Evolutionary conservation across 2,113 vertebrate genomes (phyloP).

Genomic region (Sisor rabdophorus): DNA sequence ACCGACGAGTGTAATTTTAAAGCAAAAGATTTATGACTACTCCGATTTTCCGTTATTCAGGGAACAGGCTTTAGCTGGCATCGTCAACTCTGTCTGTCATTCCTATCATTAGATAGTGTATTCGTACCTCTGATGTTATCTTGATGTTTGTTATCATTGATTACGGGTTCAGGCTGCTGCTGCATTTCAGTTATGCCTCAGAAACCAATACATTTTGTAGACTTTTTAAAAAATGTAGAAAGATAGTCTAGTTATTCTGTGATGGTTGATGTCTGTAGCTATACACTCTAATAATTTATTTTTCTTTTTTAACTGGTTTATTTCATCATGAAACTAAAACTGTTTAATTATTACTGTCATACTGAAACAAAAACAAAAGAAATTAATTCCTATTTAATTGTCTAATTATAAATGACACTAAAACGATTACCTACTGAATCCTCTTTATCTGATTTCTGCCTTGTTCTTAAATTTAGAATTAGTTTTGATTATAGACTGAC

Average conservation of each 20-base stretch:
- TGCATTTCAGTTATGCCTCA: constrained; percentile 43
- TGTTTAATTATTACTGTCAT: constrained; percentile 21
- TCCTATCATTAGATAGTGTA: neutral
- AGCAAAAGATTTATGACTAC: constrained; percentile 14
- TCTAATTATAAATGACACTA: constrained; percentile 46
- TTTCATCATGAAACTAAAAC: constrained; percentile 2
- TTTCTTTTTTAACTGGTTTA: neutral
- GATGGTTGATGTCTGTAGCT: constrained; percentile 1
- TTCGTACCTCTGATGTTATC: constrained; percentile 28
- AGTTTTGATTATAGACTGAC: neutral
- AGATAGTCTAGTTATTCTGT: constrained; percentile 25
- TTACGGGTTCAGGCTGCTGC: constrained; percentile 41
- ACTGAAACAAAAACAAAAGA: constrained; percentile 17
- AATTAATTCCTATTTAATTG: constrained; percentile 20
- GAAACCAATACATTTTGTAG: constrained; percentile 35
- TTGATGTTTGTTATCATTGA: constrained; percentile 38
- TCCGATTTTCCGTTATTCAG: constrained; percentile 17
- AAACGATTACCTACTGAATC: constrained; percentile 41
- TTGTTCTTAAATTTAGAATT: neutral
- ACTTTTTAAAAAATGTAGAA: constrained; percentile 22
- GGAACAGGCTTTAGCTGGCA: neutral
- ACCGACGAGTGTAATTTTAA: constrained; percentile 14
- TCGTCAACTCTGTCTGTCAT: constrained; percentile 9
- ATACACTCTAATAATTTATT: neutral
- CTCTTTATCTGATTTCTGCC: constrained; percentile 4